Conservation (phyloP, 2,797 vertebrate species). For the Paramormyrops hopkinsi region DNA sequence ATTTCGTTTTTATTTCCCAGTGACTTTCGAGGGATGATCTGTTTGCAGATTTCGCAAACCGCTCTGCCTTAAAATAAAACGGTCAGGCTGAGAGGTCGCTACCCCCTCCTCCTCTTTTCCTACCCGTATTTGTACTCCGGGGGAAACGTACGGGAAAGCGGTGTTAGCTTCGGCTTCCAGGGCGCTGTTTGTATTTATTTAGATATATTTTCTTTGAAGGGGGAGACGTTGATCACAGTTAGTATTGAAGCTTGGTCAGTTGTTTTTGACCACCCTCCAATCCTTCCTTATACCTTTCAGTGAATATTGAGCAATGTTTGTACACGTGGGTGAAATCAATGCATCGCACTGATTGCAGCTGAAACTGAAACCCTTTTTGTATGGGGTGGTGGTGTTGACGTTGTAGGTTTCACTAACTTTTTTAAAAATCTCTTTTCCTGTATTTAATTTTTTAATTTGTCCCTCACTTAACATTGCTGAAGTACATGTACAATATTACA, state of each 20-base stretch:
- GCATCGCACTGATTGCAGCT: conserved; percentile 19
- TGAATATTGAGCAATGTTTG: conserved; percentile 19
- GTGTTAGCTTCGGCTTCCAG: background rate
- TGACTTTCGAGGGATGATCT: background rate
- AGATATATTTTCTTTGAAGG: background rate
- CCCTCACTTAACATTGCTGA: background rate
- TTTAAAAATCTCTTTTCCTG: background rate
- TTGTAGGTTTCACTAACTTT: conserved; percentile 23
- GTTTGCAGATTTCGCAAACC: background rate
- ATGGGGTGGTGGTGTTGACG: background rate
- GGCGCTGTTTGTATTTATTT: background rate
- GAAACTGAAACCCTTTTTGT: conserved; percentile 19
- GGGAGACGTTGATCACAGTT: background rate
- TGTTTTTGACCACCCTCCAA: background rate
- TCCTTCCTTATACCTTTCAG: conserved; percentile 2
- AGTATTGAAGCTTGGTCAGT: background rate
- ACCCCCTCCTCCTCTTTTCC: background rate
- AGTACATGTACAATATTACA: background rate
- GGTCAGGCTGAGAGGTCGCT: background rate
- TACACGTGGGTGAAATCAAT: conserved; percentile 29
- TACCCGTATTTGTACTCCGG: background rate
- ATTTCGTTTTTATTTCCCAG: background rate
- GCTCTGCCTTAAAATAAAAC: background rate
- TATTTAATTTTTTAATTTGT: conserved; percentile 28
- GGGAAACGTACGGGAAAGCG: background rate